Percentiles rank a stretch among this genome's conserved stretches.
Conservation (phyloP, 2,113 vertebrate genomes). For the Aspiorhynchus laticeps region DNA sequence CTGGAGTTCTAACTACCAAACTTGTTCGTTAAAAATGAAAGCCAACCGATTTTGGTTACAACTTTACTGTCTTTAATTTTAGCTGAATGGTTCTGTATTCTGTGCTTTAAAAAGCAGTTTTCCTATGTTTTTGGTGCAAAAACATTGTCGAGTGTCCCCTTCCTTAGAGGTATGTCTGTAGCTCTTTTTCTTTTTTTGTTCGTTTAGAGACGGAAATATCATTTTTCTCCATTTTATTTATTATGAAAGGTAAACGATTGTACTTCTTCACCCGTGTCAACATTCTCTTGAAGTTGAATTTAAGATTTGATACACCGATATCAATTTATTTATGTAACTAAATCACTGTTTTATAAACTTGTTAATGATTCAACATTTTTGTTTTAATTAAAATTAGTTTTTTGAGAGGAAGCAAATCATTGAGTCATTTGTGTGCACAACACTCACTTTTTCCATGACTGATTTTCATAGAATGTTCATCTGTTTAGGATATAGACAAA, state of each 20-base stretch:
- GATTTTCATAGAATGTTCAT: not conserved
- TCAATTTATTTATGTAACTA: slow-evolving; percentile 99
- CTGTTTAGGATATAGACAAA: too few species aligned
- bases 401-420: slow-evolving; percentile 80
- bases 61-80: slow-evolving; percentile 96
- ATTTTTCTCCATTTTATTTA: slow-evolving; percentile 94
- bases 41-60: slow-evolving; percentile 93
- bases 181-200: slow-evolving; percentile 76
- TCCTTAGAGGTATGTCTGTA: slow-evolving; percentile 96
- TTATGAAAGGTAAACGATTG: slow-evolving; percentile 94
- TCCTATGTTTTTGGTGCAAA: slow-evolving; percentile 83
- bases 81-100: slow-evolving; percentile 95
- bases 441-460: not conserved
- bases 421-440: slow-evolving; percentile 12
- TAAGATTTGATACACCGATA: slow-evolving; percentile 99
- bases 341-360: slow-evolving; percentile 99
- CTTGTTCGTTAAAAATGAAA: slow-evolving; percentile 90
- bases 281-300: slow-evolving; percentile 99
- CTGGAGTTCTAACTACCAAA: slow-evolving; percentile 98
- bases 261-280: slow-evolving; percentile 94
- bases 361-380: slow-evolving; percentile 97
- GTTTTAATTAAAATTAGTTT: slow-evolving; percentile 99
- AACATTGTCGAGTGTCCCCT: slow-evolving; percentile 94
- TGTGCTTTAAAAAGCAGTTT: slow-evolving; percentile 92
- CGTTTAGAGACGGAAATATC: slow-evolving; percentile 87